phyloP scores from a whole-genome alignment of 2,797 vertebrate species.

The Sciurus vulgaris region DNA sequence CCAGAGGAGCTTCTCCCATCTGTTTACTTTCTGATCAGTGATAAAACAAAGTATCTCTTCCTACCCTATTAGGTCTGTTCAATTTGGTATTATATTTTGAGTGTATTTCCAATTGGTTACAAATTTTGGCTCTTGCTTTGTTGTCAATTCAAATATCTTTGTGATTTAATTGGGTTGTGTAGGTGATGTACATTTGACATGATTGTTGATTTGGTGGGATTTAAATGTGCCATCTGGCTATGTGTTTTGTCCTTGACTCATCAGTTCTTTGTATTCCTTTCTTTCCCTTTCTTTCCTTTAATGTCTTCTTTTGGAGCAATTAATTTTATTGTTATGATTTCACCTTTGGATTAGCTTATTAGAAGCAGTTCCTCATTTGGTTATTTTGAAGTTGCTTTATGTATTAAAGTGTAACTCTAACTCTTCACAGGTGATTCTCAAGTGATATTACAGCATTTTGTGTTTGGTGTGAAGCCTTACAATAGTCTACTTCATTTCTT shows the following conservation, averaged over 20 bases:
- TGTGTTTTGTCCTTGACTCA: not conserved
- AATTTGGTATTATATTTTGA: too few relatives aligned
- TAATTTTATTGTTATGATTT: not conserved
- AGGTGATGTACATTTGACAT: not conserved
- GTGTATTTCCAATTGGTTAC: too few relatives aligned
- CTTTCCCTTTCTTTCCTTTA: not conserved
- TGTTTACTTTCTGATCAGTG: too few relatives aligned
- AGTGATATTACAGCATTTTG: not conserved
- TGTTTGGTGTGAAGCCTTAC: not conserved
- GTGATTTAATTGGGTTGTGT: too few relatives aligned
- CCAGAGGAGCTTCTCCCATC: too few relatives aligned
- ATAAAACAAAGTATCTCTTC: too few relatives aligned
- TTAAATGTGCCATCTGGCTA: not conserved
- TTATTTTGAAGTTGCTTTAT: not conserved
- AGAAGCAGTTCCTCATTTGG: not conserved
- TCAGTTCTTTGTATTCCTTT: not conserved
- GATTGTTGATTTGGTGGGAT: not conserved
- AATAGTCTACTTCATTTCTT: not conserved
- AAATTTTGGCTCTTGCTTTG: too few relatives aligned
- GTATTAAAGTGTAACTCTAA: not conserved
- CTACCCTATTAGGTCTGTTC: too few relatives aligned
- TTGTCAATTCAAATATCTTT: too few relatives aligned
- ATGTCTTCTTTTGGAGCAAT: not conserved
- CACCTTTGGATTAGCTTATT: not conserved
- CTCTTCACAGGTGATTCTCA: not conserved